Percentiles rank a stretch among this genome's conserved stretches.
Evolutionary conservation across 2,888 invertebrate genomes (phyloP).

Genomic region (Perizoma affinitatum): DNA sequence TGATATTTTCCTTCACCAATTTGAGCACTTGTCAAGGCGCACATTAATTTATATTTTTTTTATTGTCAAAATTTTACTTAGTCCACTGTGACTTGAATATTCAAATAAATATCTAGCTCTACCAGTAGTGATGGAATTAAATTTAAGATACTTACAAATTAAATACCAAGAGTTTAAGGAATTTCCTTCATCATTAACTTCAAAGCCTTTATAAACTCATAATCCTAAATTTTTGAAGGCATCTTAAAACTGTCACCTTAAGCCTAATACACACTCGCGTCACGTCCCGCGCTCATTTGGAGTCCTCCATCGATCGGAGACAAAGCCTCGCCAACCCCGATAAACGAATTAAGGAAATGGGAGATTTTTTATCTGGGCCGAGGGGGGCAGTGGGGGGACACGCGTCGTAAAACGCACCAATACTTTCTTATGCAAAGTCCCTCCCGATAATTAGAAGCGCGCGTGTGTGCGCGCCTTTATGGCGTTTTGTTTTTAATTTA

Average conservation of each 20-base stretch:
- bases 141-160: not conserved
- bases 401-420: conserved; percentile 83
- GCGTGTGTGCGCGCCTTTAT: conserved; percentile 66
- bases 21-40: no score
- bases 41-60: no score
- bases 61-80: no score
- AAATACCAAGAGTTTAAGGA: not conserved
- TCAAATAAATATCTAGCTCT: no score
- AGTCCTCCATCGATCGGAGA: conserved; percentile 82
- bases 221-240: conserved; percentile 37
- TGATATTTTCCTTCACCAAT: no score
- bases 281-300: conserved; percentile 81
- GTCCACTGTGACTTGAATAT: no score
- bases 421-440: conserved; percentile 84
- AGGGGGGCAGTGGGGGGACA: conserved; percentile 60
- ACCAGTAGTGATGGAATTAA: no score
- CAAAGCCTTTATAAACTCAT: conserved; percentile 25
- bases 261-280: conserved; percentile 79
- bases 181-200: not conserved
- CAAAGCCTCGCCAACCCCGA: conserved; percentile 81
- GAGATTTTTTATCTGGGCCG: conserved; percentile 84
- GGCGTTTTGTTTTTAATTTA: conserved; percentile 76
- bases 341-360: conserved; percentile 85
- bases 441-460: conserved; percentile 79
- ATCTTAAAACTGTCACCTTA: conserved; percentile 66